These are phyloP conservation scores for Acanthosepion esculentum DNA, from an alignment of 2,888 invertebrate species.

Conservation along the genomic window DNA sequence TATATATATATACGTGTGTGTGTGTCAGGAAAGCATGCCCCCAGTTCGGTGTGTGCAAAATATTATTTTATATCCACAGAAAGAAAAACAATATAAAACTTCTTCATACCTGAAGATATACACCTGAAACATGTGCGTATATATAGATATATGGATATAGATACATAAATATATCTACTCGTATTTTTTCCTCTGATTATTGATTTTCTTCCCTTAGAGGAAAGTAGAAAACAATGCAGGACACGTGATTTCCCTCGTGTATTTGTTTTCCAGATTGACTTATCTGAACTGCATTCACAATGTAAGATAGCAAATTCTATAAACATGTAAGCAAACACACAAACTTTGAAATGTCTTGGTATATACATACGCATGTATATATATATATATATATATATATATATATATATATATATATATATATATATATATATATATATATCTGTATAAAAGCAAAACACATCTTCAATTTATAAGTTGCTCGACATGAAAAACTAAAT, in stretches of 20 bases:
- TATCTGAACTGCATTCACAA: background rate
- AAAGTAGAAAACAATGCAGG: background rate
- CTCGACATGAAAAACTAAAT: too few relatives aligned
- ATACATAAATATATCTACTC: background rate
- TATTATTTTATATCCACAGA: too few relatives aligned
- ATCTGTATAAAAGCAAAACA: too few relatives aligned
- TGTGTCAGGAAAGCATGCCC: too few relatives aligned
- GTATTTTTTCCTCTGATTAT: background rate
- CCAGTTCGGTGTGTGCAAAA: too few relatives aligned
- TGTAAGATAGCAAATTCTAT: background rate
- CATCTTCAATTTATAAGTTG: too few relatives aligned
- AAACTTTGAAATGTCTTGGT: too few relatives aligned
- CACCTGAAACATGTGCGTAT: too few relatives aligned
- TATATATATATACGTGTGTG: too few relatives aligned
- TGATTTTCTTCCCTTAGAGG: background rate
- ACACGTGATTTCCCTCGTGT: background rate
- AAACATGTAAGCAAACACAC: background rate
- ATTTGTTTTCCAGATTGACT: background rate
- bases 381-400: background rate
- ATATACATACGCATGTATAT: background rate
- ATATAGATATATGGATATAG: background rate
- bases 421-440: conserved; percentile 2
- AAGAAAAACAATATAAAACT: background rate
- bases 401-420: background rate
- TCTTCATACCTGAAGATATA: background rate